Base-by-base conservation (phyloP, 2,888 invertebrate genomes). In the Campoplex capitator region DNA sequence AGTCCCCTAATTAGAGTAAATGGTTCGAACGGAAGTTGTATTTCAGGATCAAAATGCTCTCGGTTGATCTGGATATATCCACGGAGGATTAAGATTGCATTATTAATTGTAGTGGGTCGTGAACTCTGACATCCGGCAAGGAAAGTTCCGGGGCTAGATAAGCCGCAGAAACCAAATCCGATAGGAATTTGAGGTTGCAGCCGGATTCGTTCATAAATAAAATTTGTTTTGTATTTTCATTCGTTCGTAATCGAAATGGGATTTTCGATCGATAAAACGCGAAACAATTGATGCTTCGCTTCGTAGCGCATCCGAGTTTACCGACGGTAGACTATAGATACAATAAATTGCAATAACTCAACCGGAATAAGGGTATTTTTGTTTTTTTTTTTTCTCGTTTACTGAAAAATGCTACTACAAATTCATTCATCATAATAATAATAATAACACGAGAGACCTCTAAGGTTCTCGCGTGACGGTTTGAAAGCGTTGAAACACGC, bases 391-490 rank as follows among this genome's bases (percentile, higher is more conserved):
- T 62, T 71, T 80, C 42, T 28, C 73, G 38, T 73, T 78, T 65
- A 85, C 73, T 77, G 73, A 82, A 77, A 76, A 82, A 77, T 83
- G 45, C 74, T 45, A 62, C 74, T 83, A 62, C 54, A 85, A 74
- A 78, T 54, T 79, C 74, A 9, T 78, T 74, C 58, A 38, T 79
- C 23, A 68, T 68, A 70, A 83, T 71, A 58, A 62, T 77, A 76
- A 70, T 75, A 75, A 74, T 74, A 74, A 58, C 38, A 45, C 45
- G 82, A 67, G 51, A 73, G 54, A 65, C 77, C 77, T 70, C 38
- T 65, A 54, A 67, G 73, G 73, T 54, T 78, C 65, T 74, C 67
- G 58, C 65, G 71, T 32, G 73, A 78, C 73, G 51, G 65, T 78
- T 56, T 73, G 48, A 79, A 84, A 84, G 84, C 84, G 65, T 75